phyloP scores from a whole-genome alignment of 2,113 vertebrate genomes.

The Crotophaga sulcirostris region DNA sequence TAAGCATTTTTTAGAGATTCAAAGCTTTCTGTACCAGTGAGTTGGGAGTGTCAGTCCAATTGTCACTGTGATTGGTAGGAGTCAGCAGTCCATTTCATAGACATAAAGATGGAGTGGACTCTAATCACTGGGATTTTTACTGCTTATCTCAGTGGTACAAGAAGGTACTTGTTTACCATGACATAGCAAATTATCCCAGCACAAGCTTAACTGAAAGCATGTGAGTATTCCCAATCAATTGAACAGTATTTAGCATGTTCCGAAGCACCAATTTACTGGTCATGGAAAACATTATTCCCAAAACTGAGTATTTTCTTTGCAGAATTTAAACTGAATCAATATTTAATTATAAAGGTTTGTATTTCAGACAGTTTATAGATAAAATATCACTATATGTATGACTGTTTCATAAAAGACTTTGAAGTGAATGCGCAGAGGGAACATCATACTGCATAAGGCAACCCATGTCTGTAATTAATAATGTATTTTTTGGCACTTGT shows the following conservation, averaged over 20 bases:
- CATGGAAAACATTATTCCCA: background rate
- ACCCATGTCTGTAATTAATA: conserved; percentile 28
- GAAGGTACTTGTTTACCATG: fast-evolving
- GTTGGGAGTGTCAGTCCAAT: background rate
- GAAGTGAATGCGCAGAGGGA: background rate
- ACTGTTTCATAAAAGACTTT: conserved; percentile 10
- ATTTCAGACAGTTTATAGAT: background rate
- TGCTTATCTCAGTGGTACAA: background rate
- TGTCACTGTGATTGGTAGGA: background rate
- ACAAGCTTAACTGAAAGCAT: background rate
- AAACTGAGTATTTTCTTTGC: background rate
- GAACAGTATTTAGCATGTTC: background rate
- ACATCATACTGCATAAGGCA: background rate
- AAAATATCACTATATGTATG: background rate
- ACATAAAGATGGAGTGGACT: background rate
- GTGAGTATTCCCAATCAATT: background rate
- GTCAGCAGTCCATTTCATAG: background rate
- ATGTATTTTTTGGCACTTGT: background rate
- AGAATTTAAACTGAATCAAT: background rate
- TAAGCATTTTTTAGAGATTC: background rate
- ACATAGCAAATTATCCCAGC: background rate
- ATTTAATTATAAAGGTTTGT: background rate
- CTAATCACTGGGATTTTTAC: background rate
- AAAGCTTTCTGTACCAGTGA: background rate
- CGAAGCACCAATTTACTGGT: background rate